phyloP scores from a whole-genome alignment of 2,113 vertebrate species.

The Australoheros scitulus region DNA sequence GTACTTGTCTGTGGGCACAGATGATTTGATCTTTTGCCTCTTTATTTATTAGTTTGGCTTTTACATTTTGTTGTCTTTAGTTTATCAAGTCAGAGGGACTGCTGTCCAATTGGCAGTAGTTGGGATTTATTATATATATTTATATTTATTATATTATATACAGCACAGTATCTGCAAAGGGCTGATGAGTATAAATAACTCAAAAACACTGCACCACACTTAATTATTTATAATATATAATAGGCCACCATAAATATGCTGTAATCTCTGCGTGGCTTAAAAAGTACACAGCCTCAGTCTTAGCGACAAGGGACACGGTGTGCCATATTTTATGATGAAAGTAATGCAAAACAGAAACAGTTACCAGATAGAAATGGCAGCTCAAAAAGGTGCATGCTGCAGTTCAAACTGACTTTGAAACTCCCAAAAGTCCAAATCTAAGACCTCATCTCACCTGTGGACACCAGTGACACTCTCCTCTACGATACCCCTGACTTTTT shows the following conservation, averaged over 20 bases:
- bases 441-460: slow-evolving; percentile 85
- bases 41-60: not conserved
- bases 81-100: not conserved
- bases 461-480: slow-evolving; percentile 99
- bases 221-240: not conserved
- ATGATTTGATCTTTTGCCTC: not conserved
- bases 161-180: not conserved
- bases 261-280: not conserved
- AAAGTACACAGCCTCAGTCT: not conserved
- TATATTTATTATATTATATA: too few relatives aligned
- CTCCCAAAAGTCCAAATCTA: not conserved
- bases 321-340: not conserved
- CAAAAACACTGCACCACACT: not conserved
- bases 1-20: not conserved
- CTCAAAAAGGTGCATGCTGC: not conserved
- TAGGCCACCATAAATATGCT: not conserved
- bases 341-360: not conserved
- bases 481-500: slow-evolving; percentile 96
- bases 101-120: not conserved
- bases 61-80: not conserved
- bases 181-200: not conserved
- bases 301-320: too few relatives aligned
- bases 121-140: not conserved
- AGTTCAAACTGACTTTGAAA: not conserved
- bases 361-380: not conserved